A percentile compares a stretch with the other conserved stretches of the same genome.
phyloP scores from a whole-genome alignment of 2,113 vertebrate genomes.

The Pardalotus punctatus region DNA sequence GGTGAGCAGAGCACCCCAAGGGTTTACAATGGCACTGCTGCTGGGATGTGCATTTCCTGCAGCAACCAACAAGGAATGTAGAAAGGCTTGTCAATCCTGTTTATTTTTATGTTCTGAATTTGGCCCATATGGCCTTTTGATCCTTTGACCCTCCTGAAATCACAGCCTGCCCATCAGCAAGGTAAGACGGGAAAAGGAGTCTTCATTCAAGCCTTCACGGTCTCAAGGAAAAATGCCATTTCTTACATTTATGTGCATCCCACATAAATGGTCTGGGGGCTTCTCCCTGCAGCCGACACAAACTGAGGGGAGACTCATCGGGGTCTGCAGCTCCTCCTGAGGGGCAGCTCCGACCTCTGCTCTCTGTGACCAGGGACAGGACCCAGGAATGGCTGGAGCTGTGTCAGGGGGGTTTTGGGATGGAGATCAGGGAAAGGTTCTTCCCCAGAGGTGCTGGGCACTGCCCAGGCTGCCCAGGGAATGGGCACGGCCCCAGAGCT shows the following conservation, averaged over 20 bases:
- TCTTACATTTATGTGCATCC: background rate
- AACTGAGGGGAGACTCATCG: rapidly evolving
- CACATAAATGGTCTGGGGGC: background rate
- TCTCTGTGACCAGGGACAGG: background rate
- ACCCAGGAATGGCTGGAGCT: rapidly evolving
- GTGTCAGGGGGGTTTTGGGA: rapidly evolving
- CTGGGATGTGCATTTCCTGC: background rate
- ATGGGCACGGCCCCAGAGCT: background rate
- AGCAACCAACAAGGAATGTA: rapidly evolving
- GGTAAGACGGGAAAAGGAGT: background rate
- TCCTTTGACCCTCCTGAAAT: background rate
- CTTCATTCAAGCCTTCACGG: background rate
- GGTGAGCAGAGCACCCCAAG: background rate
- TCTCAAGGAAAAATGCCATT: background rate
- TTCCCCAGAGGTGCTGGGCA: background rate
- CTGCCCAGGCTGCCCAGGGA: background rate
- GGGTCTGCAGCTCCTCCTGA: background rate
- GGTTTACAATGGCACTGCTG: background rate
- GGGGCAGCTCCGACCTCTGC: background rate
- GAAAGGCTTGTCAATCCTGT: background rate
- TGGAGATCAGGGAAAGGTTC: background rate
- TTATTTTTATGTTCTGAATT: background rate
- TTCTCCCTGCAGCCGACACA: background rate
- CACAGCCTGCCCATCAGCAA: background rate
- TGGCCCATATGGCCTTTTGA: background rate